Evolutionary conservation across 2,888 invertebrate species (phyloP), one percentile per base, ranked within the genome.

Genomic region (Apeira syringaria): DNA sequence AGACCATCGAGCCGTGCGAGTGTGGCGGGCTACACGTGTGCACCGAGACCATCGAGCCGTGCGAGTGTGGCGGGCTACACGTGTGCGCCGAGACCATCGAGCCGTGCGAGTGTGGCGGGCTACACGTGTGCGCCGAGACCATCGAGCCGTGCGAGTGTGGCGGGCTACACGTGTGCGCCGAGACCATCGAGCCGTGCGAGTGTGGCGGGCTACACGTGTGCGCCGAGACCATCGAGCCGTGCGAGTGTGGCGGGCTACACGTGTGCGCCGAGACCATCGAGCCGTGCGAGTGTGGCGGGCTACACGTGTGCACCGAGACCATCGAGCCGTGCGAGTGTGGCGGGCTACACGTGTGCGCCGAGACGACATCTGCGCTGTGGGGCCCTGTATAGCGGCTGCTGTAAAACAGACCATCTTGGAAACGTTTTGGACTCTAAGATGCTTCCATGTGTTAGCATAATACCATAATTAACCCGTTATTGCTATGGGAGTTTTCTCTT

Each of bases 101-200:
- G 66, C 80, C 85, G 79, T 85, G 74, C 66, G 77, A 77, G 79
- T 80, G 81, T 80, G 67, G 74, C 75, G 68, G 64, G 75, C 75
- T 62, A 59, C 50, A 42, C 47, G 59, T 65, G 65, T 64, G 61
- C 63, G 68, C 61, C 62, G n/a, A n/a, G n/a, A n/a, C 73, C 71
- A 80, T 66, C 77, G 70, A 84, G 66, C 80, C 85, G 79, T 85
- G 74, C 66, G 77, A 77, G 79, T 80, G 81, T 80, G 67, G 74
- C 75, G 68, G 64, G 75, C 75, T 62, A 59, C 50, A 42, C 47
- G 59, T 65, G 65, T 64, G 61, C 63, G 68, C 61, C 62, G n/a
- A n/a, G n/a, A n/a, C 73, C 71, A 80, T 66, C 77, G 70, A 84
- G 66, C 80, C 85, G 79, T 85, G 74, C 66, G 77, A 77, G 79